Evolutionary conservation across 2,888 invertebrate genomes (phyloP), one percentile per base, ranked within the genome.

Genomic region (Caenorhabditis sp.): DNA sequence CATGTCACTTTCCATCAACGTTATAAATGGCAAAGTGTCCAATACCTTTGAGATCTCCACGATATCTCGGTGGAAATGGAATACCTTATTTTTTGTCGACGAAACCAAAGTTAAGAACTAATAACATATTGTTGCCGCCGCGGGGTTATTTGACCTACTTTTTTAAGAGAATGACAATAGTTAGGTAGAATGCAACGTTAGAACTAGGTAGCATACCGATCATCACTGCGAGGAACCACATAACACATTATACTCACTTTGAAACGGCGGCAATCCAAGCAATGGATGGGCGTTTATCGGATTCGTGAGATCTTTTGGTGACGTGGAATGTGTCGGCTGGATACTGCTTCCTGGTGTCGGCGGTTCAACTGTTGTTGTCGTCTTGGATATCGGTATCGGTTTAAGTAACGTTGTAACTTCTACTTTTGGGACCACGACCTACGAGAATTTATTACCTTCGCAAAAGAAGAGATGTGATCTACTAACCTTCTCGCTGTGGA

Each of bases 401-500:
- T 40, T 11, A 2, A 47, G 47, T 18, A 5, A 18, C 18, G 47
- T 53, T 3, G 53, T 26, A 5, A 18, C 53, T 53, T 53, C 32
- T 15, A 8, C n/a, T 32, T 56, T 56, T n/a, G 28, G 28, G 15
- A 32, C n/a, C n/a, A 26, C n/a, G 4, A 53, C 24, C 53, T 15
- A 20, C 13, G 26, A 4, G 4, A 22, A 53, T 24, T 26, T 53
- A 2, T n/a, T n/a, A n/a, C n/a, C n/a, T n/a, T n/a, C n/a, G 13
- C 3, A n/a, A 3, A 11, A 26, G n/a, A 56, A 53, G 22, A 26
- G n/a, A 56, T 24, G 22, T 53, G 53, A 53, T 53, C 13, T 26
- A 32, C 60, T 13, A 18, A 40, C 61, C 28, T 61, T 61, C n/a
- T 61, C 61, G 47, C 28, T 61, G 6, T 26, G n/a, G 18, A 60